Percentiles rank a stretch among this genome's conserved stretches.
These are phyloP conservation scores for Muscicapa comitata DNA, from an alignment of 2,797 vertebrate species.

Conservation along the genomic window DNA sequence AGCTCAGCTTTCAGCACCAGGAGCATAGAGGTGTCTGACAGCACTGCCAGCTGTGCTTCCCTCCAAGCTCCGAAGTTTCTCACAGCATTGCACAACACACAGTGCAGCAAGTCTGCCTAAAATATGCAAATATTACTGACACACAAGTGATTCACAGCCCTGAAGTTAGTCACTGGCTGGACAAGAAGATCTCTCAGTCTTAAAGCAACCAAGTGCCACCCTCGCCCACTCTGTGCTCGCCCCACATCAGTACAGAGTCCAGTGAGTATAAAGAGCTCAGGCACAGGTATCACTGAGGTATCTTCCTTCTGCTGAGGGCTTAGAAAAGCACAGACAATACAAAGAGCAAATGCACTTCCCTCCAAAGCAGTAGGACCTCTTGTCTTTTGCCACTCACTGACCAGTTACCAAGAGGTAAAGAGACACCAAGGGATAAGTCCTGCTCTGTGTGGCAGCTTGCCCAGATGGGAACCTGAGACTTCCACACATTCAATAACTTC, in stretches of 20 bases:
- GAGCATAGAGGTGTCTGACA: neutral
- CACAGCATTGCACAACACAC: neutral
- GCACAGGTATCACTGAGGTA: fast-evolving
- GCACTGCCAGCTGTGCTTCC: neutral
- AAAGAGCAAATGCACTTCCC: neutral
- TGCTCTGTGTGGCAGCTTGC: neutral
- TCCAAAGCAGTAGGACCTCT: neutral
- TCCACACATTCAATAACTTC: neutral
- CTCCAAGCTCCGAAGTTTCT: neutral
- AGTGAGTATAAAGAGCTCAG: fast-evolving
- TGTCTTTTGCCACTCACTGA: neutral
- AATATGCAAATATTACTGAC: neutral
- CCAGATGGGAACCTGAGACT: neutral
- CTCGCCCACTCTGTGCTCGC: neutral
- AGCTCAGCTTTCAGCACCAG: neutral
- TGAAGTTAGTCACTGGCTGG: neutral
- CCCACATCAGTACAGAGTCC: neutral
- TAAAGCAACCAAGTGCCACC: neutral
- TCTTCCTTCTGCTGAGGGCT: neutral
- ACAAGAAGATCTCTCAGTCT: neutral
- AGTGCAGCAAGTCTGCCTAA: neutral
- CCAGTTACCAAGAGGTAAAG: neutral
- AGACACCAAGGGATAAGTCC: neutral
- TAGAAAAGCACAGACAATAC: neutral
- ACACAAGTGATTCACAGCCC: neutral